These are phyloP conservation scores for Laticauda laticaudata DNA, from an alignment of 2,113 vertebrate genomes.

Conservation along the genomic window DNA sequence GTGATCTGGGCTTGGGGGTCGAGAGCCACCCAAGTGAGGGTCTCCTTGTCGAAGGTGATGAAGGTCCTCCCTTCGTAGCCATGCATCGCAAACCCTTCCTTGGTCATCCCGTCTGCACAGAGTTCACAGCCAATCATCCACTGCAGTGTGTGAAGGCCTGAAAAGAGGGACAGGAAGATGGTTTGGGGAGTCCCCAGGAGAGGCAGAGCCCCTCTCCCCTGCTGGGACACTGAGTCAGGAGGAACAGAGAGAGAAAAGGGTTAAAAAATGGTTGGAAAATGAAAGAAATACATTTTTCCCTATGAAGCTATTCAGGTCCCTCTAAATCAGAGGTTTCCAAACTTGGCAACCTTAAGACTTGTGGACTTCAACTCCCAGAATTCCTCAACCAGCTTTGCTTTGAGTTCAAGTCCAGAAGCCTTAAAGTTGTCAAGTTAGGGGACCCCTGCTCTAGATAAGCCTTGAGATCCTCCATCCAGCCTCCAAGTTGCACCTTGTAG, in stretches of 20 bases:
- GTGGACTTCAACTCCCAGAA: no score
- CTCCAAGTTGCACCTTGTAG: no score
- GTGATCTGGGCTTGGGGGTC: background rate
- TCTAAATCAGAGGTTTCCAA: no score
- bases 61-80: background rate
- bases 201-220: background rate
- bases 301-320: no score
- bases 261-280: background rate
- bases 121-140: rapidly evolving
- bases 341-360: no score
- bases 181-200: background rate
- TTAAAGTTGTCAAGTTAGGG: no score
- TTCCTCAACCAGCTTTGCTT: no score
- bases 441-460: no score
- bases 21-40: background rate
- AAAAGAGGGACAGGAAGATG: background rate
- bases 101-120: rapidly evolving
- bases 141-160: background rate
- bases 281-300: background rate
- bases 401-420: no score
- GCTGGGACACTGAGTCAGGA: no score
- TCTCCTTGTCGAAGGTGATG: background rate
- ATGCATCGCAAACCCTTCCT: rapidly evolving
- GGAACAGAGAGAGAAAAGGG: no score
- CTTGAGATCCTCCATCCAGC: no score